Conservation (phyloP, 2,113 vertebrate genomes). For the Colistium nudipinnis region DNA sequence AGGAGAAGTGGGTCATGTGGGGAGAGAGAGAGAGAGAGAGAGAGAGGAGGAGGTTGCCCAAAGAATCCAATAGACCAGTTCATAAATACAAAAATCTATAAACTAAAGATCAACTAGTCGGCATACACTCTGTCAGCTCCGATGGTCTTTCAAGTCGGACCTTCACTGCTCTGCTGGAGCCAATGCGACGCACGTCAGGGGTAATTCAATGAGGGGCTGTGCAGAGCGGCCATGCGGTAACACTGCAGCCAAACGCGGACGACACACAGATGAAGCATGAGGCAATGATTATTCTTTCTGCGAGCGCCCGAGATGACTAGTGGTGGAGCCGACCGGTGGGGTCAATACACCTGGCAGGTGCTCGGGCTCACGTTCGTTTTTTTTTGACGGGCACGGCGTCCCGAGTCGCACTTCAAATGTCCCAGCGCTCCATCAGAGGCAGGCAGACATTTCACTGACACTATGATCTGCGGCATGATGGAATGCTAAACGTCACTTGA, state of each 20-base stretch:
- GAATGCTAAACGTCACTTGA: conserved; percentile 40
- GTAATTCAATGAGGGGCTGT: conserved; percentile 59
- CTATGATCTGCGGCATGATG: conserved; percentile 12
- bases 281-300: conserved; percentile 72
- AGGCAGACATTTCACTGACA: conserved; percentile 49
- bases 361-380: conserved; percentile 54
- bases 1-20: conserved; percentile 65
- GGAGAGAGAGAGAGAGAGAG: conserved; percentile 28
- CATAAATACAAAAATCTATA: conserved; percentile 75
- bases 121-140: conserved; percentile 65
- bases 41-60: conserved; percentile 37
- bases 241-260: conserved; percentile 50
- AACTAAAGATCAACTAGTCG: conserved; percentile 74
- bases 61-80: conserved; percentile 72
- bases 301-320: conserved; percentile 73
- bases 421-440: conserved; percentile 48
- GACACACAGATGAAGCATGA: conserved; percentile 63
- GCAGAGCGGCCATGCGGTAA: conserved; percentile 54
- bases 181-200: conserved; percentile 57
- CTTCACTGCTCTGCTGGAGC: conserved; percentile 57
- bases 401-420: conserved; percentile 61
- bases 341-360: conserved; percentile 76
- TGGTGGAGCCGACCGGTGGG: conserved; percentile 70
- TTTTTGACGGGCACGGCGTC: conserved; percentile 57
- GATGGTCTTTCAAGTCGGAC: conserved; percentile 61